phyloP scores from a whole-genome alignment of 2,888 invertebrate species.

The Anthophora plumipes region DNA sequence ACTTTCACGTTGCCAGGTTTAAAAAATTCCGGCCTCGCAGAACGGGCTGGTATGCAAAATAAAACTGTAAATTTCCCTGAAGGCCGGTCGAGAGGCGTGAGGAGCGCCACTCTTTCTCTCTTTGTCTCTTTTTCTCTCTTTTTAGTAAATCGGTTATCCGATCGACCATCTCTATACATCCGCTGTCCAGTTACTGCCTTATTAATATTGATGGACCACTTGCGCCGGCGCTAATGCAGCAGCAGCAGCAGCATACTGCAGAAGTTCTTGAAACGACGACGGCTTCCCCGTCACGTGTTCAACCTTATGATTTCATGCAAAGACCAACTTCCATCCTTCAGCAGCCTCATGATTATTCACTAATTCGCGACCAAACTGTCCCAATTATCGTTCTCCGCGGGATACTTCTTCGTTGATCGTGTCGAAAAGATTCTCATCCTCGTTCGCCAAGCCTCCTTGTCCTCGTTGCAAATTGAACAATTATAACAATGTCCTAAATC shows the following conservation, averaged over 20 bases:
- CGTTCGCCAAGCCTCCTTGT: neutral
- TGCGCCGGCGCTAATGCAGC: conserved; percentile 74
- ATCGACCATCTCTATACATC: conserved; percentile 57
- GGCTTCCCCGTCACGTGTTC: conserved; percentile 54
- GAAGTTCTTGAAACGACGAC: conserved; percentile 46
- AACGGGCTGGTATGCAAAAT: conserved; percentile 11
- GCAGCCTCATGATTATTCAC: conserved; percentile 67
- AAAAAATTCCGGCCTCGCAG: conserved; percentile 3
- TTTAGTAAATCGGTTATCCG: conserved; percentile 59
- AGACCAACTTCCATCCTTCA: conserved; percentile 31
- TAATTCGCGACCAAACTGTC: conserved; percentile 46
- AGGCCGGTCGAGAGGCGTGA: neutral
- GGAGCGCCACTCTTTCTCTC: neutral
- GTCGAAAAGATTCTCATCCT: neutral
- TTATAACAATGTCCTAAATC: conserved; percentile 28
- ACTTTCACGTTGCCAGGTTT: neutral
- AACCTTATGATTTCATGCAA: conserved; percentile 56
- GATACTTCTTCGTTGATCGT: conserved; percentile 6
- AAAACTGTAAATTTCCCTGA: conserved; percentile 15
- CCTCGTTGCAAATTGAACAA: conserved; percentile 48
- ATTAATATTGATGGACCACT: conserved; percentile 77
- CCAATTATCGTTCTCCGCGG: conserved; percentile 39
- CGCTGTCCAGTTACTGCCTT: conserved; percentile 70
- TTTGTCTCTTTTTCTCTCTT: conserved; percentile 9
- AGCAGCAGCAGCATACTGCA: conserved; percentile 63